A percentile compares a stretch with the other conserved stretches of the same genome.
phyloP scores from a whole-genome alignment of 2,113 vertebrate species.

The Genyomyrus donnyi region DNA sequence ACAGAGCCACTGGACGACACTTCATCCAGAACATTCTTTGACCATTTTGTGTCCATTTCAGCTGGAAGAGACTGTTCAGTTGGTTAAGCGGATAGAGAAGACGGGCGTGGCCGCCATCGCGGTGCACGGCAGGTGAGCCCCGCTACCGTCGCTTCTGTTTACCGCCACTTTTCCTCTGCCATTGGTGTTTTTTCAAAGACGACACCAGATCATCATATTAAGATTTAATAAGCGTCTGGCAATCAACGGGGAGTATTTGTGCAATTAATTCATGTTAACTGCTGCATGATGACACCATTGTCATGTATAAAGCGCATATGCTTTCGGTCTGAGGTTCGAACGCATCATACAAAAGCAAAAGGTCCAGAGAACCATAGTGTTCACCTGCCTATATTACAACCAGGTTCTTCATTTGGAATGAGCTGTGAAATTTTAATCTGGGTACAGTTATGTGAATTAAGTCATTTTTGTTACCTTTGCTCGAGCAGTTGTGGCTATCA shows the following conservation, averaged over 20 bases:
- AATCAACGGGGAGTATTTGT: neutral
- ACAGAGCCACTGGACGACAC: neutral
- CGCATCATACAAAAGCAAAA: neutral
- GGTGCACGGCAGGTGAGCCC: conserved; percentile 84
- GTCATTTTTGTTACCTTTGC: neutral
- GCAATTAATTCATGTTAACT: neutral
- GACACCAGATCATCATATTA: neutral
- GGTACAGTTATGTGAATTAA: neutral
- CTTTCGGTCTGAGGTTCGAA: neutral
- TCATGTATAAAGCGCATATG: neutral
- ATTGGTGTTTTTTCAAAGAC: neutral
- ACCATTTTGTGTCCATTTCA: conserved; percentile 40
- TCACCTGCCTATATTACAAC: neutral
- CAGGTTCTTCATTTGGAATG: neutral
- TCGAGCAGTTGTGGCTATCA: neutral
- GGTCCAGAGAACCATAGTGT: neutral
- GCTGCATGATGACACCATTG: neutral
- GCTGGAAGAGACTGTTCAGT: conserved; percentile 77
- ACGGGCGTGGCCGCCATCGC: conserved; percentile 86
- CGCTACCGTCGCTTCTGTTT: neutral
- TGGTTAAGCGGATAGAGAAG: conserved; percentile 82
- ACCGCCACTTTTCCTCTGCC: neutral
- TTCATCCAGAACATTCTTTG: neutral
- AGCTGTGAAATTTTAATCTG: neutral
- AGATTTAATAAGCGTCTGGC: neutral